Conservation (phyloP, 2,888 invertebrate species). For the Metallyticus violacea region DNA sequence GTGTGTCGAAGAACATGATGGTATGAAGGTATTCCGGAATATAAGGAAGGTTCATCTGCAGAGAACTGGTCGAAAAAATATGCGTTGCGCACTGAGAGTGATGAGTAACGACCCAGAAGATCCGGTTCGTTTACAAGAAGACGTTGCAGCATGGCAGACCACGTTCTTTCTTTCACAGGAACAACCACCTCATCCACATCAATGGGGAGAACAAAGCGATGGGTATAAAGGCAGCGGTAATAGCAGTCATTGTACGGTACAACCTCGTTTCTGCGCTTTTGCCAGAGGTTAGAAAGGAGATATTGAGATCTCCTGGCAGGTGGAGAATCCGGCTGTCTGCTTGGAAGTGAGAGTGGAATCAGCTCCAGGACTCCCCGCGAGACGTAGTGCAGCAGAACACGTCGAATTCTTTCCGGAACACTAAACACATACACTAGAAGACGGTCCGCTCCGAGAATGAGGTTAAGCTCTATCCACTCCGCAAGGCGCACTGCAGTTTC, state of each 20-base stretch:
- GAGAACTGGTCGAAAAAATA: slow-evolving; percentile 58
- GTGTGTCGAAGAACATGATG: slow-evolving; percentile 52
- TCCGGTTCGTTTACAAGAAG: slow-evolving; percentile 49
- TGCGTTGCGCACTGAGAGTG: slow-evolving; percentile 63
- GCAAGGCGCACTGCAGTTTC: slow-evolving; percentile 56
- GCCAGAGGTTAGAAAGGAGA: slow-evolving; percentile 56
- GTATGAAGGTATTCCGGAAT: not conserved
- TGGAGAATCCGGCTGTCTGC: slow-evolving; percentile 49
- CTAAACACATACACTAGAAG: slow-evolving; percentile 65
- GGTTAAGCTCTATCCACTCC: slow-evolving; percentile 70
- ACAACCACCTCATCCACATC: slow-evolving; percentile 73
- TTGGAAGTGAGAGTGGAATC: slow-evolving; percentile 55
- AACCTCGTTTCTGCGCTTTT: slow-evolving; percentile 68
- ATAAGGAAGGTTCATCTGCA: not conserved
- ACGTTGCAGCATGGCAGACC: slow-evolving; percentile 56
- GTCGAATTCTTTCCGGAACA: slow-evolving; percentile 54
- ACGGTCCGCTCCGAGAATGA: slow-evolving; percentile 63
- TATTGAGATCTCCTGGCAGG: slow-evolving; percentile 43
- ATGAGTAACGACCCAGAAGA: slow-evolving; percentile 47
- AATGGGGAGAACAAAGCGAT: slow-evolving; percentile 55
- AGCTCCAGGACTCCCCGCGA: slow-evolving; percentile 51
- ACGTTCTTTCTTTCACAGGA: slow-evolving; percentile 58
- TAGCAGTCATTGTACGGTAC: slow-evolving; percentile 76
- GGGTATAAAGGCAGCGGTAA: slow-evolving; percentile 62
- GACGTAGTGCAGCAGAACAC: slow-evolving; percentile 57